Base-by-base conservation (phyloP, 1,140 invertebrate genomes). In the Calycopis cecrops region DNA sequence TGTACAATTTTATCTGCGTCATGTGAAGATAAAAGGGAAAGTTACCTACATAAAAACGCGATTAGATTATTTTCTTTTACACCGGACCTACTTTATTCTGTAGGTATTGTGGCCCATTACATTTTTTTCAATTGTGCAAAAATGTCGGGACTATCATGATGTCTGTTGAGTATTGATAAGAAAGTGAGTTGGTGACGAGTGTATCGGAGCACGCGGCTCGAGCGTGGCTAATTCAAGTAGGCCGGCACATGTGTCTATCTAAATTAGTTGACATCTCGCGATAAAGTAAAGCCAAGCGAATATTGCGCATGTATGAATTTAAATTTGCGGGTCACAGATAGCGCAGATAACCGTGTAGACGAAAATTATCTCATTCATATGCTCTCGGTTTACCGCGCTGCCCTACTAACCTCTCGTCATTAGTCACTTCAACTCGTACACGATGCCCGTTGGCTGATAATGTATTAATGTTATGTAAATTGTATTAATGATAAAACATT, bases 331-430 rank as follows among this genome's bases (percentile, higher is more conserved):
- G 59, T 60, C 54, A 53, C 44, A 53, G 48, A 61, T 40, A 42
- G 16, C 16, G 48, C 48, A 40, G 55, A 63, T 55, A 62, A 55
- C 34, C 6, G n/a, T 38, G n/a, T 34, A 57, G 55, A 55, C 52
- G 28, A 51, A 59, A 58, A 48, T 49, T 63, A 59, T 63, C 61
- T 59, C 57, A 53, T 53, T 56, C 59, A 57, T 7, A 34, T 47
- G 33, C 50, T 50, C 42, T 55, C 55, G 16, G 34, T 50, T 40
- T 40, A 38, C 52, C 42, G 38, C n/a, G 42, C 52, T 73, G 70
- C 57, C 70, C 77, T 65, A 79, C 71, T 83, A 68, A 78, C 79
- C 77, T 75, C 71, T 72, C 69, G 67, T 67, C 54, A 55, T 65
- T 62, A 44, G 56, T 55, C 50, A 61, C 33, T 60, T 33, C 49